phyloP scores from a whole-genome alignment of 1,140 invertebrate species.

The Caenorhabditis tropicalis region DNA sequence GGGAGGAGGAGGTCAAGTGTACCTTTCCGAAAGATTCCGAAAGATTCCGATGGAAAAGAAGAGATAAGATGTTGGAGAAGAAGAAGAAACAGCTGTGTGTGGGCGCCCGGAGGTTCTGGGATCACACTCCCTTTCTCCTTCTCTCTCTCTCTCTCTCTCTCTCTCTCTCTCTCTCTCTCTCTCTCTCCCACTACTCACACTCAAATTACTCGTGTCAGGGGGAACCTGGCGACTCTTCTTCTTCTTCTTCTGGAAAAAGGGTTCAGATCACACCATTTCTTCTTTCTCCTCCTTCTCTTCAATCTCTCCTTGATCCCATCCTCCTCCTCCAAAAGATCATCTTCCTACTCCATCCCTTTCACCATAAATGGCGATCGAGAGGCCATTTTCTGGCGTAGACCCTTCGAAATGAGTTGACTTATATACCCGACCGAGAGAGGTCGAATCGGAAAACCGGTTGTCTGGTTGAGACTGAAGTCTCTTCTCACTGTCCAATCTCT shows the following conservation, averaged over 20 bases:
- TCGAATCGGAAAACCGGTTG: constrained; percentile 20
- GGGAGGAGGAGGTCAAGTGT: constrained; percentile 11
- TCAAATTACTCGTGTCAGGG: too few species aligned
- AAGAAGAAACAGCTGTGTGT: constrained; percentile 44
- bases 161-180: not conserved
- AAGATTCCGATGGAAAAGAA: too few species aligned
- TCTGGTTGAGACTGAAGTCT: not conserved
- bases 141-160: not conserved
- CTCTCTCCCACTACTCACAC: not conserved
- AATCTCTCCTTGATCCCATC: too few species aligned
- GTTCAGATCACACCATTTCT: too few species aligned
- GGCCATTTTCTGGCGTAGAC: too few species aligned
- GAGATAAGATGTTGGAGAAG: too few species aligned
- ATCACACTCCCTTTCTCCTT: not conserved
- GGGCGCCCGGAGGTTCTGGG: not conserved
- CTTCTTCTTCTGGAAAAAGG: too few species aligned
- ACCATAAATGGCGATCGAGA: too few species aligned
- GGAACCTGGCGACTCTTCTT: too few species aligned
- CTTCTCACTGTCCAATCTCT: not conserved
- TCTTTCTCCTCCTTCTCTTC: too few species aligned
- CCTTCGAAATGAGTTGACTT: constrained; percentile 15
- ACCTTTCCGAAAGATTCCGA: not conserved
- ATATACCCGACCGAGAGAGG: not conserved
- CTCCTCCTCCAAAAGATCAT: too few species aligned
- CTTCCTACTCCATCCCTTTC: too few species aligned